Evolutionary conservation across 1,140 invertebrate genomes (phyloP).

Genomic region (Tetragnatha versicolor): DNA sequence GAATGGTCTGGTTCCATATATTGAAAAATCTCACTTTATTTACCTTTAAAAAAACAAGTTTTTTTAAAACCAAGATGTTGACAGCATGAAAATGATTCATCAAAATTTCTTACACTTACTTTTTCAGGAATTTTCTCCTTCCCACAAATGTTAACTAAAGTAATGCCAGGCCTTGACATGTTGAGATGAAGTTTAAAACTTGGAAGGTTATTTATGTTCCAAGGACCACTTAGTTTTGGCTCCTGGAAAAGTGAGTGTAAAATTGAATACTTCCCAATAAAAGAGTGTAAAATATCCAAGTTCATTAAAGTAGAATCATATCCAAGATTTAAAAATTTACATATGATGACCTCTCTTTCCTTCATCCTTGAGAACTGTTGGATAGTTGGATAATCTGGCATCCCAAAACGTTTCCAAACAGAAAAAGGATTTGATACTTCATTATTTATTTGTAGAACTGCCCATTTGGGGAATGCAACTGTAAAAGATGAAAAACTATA

Average conservation of each 20-base stretch:
- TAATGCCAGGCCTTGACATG: slow-evolving; percentile 23
- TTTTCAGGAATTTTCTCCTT: neutral
- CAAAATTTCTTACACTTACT: neutral
- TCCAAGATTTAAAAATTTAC: neutral
- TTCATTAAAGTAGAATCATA: neutral
- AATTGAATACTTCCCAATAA: neutral
- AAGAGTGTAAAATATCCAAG: neutral
- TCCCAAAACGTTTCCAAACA: slow-evolving; percentile 38
- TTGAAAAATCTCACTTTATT: slow-evolving; percentile 11
- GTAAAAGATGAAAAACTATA: neutral
- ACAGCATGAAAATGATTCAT: neutral
- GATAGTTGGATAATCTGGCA: slow-evolving; percentile 29
- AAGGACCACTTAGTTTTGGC: slow-evolving; percentile 23
- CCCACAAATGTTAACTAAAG: slow-evolving; percentile 38
- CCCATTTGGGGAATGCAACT: neutral
- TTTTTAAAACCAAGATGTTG: neutral
- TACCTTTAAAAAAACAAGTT: slow-evolving; percentile 7
- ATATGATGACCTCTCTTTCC: slow-evolving; percentile 18
- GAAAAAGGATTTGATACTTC: slow-evolving; percentile 35
- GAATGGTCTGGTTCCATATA: slow-evolving; percentile 9
- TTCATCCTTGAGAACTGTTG: slow-evolving; percentile 28
- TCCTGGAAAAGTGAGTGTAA: slow-evolving; percentile 12
- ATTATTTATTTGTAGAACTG: slow-evolving; percentile 35
- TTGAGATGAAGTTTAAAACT: slow-evolving; percentile 12
- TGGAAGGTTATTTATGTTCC: neutral